Evolutionary conservation across 2,113 vertebrate genomes (phyloP).

Genomic region (Cyprinodon variegatus): DNA sequence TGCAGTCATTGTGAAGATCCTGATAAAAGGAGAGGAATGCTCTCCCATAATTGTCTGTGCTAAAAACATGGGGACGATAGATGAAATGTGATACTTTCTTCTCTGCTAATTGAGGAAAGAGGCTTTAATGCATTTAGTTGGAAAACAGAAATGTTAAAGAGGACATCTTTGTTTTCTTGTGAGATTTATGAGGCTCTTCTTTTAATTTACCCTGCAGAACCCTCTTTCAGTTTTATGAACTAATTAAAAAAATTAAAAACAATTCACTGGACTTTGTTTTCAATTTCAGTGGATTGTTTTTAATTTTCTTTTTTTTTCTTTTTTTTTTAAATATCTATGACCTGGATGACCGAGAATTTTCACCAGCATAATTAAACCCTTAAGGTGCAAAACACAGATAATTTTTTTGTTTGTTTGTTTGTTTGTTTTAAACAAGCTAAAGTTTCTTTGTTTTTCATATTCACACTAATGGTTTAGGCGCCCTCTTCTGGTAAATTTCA

Average conservation of each 20-base stretch:
- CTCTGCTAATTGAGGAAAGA: slow-evolving; percentile 13
- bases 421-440: neutral
- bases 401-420: too few species aligned
- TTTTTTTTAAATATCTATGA: too few species aligned
- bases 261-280: too few species aligned
- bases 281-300: too few species aligned
- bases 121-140: neutral
- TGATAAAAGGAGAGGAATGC: slow-evolving; percentile 47
- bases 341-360: too few species aligned
- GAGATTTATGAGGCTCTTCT: neutral
- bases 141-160: neutral
- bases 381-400: neutral
- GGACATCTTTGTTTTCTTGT: slow-evolving; percentile 15
- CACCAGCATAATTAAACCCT: neutral
- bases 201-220: neutral
- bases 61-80: slow-evolving; percentile 30
- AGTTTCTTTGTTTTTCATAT: neutral
- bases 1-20: slow-evolving; percentile 47
- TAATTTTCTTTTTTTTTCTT: too few species aligned
- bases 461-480: slow-evolving; percentile 36
- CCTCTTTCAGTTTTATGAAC: neutral
- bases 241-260: neutral
- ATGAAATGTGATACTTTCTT: slow-evolving; percentile 26
- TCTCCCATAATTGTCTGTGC: slow-evolving; percentile 23
- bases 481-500: slow-evolving; percentile 63